Conservation (phyloP, 2,888 invertebrate genomes). For the Rhaphigaster nebulosa region DNA sequence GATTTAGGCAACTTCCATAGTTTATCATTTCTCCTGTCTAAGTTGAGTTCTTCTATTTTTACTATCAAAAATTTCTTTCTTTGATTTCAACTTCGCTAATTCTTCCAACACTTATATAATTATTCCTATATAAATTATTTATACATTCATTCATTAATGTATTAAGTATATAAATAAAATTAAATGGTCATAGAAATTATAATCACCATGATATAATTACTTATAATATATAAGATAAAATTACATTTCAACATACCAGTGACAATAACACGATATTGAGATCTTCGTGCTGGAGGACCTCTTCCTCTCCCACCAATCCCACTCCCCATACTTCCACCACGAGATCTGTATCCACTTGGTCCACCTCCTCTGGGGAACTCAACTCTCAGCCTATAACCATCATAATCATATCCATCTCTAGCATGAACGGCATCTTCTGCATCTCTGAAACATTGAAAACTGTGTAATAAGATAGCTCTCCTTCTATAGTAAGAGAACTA, state of each 20-base stretch:
- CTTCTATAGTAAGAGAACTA: constrained; percentile 5
- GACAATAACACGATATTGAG: constrained; percentile 81
- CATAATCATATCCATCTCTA: constrained; percentile 98
- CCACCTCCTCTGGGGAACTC: constrained; percentile 95
- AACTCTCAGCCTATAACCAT: constrained; percentile 96
- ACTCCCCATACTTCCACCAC: constrained; percentile 74
- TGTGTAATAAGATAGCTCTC: neutral
- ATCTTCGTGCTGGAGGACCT: constrained; percentile 86
- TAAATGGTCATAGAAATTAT: neutral
- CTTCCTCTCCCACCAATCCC: constrained; percentile 74
- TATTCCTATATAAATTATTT: too few species aligned
- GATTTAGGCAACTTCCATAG: too few species aligned
- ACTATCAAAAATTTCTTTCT: too few species aligned
- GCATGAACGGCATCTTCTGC: constrained; percentile 98
- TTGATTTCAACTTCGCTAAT: too few species aligned
- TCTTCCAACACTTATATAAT: too few species aligned
- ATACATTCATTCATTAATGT: too few species aligned
- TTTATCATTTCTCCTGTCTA: too few species aligned
- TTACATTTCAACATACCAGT: constrained; percentile 56
- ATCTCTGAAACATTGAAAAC: constrained; percentile 73
- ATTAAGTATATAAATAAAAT: neutral
- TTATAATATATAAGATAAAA: neutral
- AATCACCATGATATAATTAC: neutral
- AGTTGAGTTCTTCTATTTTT: too few species aligned
- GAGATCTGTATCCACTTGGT: constrained; percentile 72